These are phyloP conservation scores for Bergia puertoricense DNA, from an alignment of 92 coral and sea anemone species.

Conservation along the genomic window DNA sequence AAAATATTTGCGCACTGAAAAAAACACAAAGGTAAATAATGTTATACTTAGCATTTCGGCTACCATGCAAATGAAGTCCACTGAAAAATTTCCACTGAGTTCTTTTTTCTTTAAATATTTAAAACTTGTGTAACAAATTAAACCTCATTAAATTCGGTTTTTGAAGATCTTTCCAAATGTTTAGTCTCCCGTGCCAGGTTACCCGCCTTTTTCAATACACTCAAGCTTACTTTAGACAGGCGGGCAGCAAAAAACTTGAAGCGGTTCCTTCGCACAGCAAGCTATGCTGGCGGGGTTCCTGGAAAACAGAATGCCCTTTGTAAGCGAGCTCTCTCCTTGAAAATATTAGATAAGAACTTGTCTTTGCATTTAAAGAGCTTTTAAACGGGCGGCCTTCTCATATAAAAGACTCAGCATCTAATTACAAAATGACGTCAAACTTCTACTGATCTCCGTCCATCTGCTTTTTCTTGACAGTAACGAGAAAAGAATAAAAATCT, in stretches of 20 bases:
- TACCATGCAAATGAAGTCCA: not conserved
- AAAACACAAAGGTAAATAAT: not conserved
- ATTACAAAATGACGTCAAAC: slow-evolving; percentile 42
- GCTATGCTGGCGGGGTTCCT: slow-evolving; percentile 32
- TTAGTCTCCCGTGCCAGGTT: slow-evolving; percentile 14
- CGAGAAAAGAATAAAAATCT: slow-evolving; percentile 37
- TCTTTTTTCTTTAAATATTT: not conserved
- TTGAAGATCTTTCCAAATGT: slow-evolving; percentile 19
- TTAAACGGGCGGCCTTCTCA: slow-evolving; percentile 27
- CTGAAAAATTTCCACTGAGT: not conserved
- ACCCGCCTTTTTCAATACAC: slow-evolving; percentile 16
- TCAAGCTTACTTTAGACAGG: slow-evolving; percentile 16
- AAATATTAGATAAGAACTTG: slow-evolving; percentile 36
- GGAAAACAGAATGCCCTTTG: not conserved
- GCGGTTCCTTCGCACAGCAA: slow-evolving; percentile 28
- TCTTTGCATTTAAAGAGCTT: slow-evolving; percentile 46
- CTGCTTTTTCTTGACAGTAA: slow-evolving; percentile 34
- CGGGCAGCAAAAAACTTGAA: slow-evolving; percentile 24
- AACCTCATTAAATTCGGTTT: slow-evolving; percentile 31
- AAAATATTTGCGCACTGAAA: not conserved
- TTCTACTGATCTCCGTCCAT: slow-evolving; percentile 13
- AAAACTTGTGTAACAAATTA: slow-evolving; percentile 29
- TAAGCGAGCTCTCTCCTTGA: slow-evolving; percentile 34
- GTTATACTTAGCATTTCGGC: not conserved
- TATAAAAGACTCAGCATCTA: slow-evolving; percentile 31